These are phyloP conservation scores for Mustela lutreola DNA, from an alignment of 2,113 vertebrate species.

Conservation along the genomic window DNA sequence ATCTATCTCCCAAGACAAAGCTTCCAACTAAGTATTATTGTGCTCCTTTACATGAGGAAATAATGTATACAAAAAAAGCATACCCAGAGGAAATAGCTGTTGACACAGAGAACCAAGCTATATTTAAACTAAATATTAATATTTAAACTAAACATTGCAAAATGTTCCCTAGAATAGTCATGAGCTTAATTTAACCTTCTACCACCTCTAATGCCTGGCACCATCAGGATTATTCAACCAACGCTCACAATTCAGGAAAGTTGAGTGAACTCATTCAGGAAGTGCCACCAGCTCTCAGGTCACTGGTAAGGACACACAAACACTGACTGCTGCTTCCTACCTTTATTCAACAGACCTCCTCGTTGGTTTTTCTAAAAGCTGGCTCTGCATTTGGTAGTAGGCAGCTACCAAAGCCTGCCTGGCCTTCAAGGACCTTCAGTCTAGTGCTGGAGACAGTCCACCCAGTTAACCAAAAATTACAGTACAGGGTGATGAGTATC, in stretches of 20 bases:
- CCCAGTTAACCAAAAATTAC: slow-evolving; percentile 7
- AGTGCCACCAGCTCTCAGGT: background rate
- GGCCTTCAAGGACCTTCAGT: background rate
- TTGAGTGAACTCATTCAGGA: slow-evolving; percentile 41
- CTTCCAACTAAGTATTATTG: background rate
- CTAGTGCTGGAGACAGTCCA: background rate
- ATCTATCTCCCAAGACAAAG: background rate
- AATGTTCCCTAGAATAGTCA: background rate
- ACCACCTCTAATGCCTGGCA: background rate
- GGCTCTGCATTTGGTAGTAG: background rate
- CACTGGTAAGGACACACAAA: background rate
- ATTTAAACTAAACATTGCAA: slow-evolving; percentile 46
- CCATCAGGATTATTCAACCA: background rate
- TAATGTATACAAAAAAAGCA: background rate
- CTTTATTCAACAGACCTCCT: background rate
- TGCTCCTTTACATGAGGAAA: background rate
- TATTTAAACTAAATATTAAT: slow-evolving; percentile 38
- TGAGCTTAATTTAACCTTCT: slow-evolving; percentile 25
- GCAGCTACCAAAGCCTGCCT: background rate
- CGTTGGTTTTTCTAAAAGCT: background rate
- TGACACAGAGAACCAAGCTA: background rate
- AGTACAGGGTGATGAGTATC: background rate
- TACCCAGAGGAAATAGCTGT: background rate
- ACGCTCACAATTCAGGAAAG: slow-evolving; percentile 32
- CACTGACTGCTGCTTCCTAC: background rate